A percentile compares a stretch with the other conserved stretches of the same genome.
phyloP scores from a whole-genome alignment of 2,797 vertebrate genomes.

The Thalassophryne amazonica region DNA sequence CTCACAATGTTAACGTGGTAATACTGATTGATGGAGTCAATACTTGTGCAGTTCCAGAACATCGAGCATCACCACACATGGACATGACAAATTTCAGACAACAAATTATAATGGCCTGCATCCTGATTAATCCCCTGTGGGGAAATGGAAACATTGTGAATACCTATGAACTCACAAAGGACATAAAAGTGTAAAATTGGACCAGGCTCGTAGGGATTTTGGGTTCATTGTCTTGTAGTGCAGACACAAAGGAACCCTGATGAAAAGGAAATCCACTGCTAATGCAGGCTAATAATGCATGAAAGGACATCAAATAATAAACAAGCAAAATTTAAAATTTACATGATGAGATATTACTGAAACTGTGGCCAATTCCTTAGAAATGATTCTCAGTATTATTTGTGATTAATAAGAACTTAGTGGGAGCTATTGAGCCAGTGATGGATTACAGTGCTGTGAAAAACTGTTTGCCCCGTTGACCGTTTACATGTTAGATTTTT shows the following conservation, averaged over 20 bases:
- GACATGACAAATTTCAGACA: constrained; percentile 77
- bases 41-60: constrained; percentile 78
- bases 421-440: constrained; percentile 3
- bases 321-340: constrained; percentile 19
- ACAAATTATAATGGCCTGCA: constrained; percentile 75
- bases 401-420: constrained; percentile 9
- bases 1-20: constrained; percentile 74
- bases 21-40: constrained; percentile 84
- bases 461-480: no score
- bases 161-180: constrained; percentile 64
- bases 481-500: no score
- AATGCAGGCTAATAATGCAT: constrained; percentile 13
- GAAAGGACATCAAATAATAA: constrained; percentile 21
- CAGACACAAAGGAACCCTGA: constrained; percentile 8
- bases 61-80: constrained; percentile 68
- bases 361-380: not conserved
- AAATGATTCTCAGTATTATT: not conserved
- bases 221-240: constrained; percentile 22
- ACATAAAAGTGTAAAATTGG: constrained; percentile 24
- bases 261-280: constrained; percentile 12
- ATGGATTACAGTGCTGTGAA: no score
- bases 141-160: constrained; percentile 76
- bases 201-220: constrained; percentile 17
- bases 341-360: constrained; percentile 27
- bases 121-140: constrained; percentile 75